phyloP scores from a whole-genome alignment of 2,888 invertebrate species.

The Macropis europaea region DNA sequence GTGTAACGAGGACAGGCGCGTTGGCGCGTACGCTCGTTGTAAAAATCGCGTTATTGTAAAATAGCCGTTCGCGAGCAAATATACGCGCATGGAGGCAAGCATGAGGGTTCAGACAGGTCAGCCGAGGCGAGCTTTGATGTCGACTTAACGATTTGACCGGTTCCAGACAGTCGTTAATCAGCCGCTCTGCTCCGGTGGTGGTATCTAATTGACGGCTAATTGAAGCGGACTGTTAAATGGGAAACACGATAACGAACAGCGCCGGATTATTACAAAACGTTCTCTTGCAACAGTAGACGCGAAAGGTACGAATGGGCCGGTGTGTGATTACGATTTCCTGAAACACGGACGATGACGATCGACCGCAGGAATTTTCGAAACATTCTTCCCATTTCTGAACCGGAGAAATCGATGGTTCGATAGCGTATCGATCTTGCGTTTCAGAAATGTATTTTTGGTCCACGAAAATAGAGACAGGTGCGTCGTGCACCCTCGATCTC shows the following conservation, averaged over 20 bases:
- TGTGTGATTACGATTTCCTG: conserved; percentile 38
- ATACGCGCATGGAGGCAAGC: conserved; percentile 24
- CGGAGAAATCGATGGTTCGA: not conserved
- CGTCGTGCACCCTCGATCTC: not conserved
- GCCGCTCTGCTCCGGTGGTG: conserved; percentile 51
- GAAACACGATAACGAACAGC: conserved; percentile 61
- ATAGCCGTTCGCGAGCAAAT: conserved; percentile 24
- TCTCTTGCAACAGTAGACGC: conserved; percentile 50
- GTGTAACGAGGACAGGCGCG: conserved; percentile 37
- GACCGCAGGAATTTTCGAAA: conserved; percentile 15
- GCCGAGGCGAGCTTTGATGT: conserved; percentile 50
- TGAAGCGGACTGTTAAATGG: conserved; percentile 63
- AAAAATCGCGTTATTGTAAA: conserved; percentile 34
- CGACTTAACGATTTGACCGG: conserved; percentile 65
- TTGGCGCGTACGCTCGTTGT: not conserved
- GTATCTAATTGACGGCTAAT: conserved; percentile 67
- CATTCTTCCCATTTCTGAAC: not conserved
- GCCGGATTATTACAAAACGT: conserved; percentile 60
- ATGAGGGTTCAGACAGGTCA: conserved; percentile 52
- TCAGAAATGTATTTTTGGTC: not conserved
- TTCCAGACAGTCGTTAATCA: conserved; percentile 63
- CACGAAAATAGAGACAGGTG: conserved; percentile 31
- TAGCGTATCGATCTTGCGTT: not conserved
- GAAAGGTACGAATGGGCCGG: conserved; percentile 45
- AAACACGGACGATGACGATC: conserved; percentile 7